phyloP scores from a whole-genome alignment of 2,888 invertebrate species.

The Drosophila nr. fundita region DNA sequence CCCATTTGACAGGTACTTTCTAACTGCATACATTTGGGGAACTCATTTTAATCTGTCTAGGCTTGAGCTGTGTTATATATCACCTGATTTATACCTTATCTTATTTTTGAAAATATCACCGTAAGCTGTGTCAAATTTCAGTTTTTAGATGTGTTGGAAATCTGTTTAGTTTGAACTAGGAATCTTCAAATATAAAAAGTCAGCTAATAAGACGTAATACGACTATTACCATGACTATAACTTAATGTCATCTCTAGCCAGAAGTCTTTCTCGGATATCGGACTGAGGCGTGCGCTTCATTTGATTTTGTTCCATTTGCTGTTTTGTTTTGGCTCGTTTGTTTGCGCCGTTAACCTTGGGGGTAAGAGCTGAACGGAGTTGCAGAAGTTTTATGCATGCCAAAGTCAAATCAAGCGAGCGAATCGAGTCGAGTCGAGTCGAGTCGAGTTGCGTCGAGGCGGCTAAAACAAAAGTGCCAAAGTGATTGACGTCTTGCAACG shows the following conservation, averaged over 20 bases:
- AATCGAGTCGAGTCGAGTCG: slow-evolving; percentile 5
- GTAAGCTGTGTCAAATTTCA: background rate
- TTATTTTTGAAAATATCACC: background rate
- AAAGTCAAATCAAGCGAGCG: slow-evolving; percentile 9
- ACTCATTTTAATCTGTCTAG: background rate
- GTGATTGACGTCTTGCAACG: slow-evolving; percentile 67
- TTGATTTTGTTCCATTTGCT: slow-evolving; percentile 68
- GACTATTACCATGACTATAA: background rate
- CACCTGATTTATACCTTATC: background rate
- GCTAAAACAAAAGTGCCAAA: slow-evolving; percentile 54
- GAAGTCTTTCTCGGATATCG: background rate
- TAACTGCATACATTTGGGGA: background rate
- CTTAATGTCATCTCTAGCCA: slow-evolving; percentile 57
- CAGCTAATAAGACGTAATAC: background rate
- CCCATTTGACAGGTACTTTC: background rate
- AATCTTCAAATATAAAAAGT: background rate
- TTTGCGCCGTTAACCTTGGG: slow-evolving; percentile 75
- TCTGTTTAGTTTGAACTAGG: fast-evolving
- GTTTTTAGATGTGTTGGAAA: background rate
- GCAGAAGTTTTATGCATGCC: slow-evolving; percentile 46
- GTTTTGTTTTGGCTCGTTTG: slow-evolving; percentile 61
- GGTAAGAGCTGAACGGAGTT: slow-evolving; percentile 48
- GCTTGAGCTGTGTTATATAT: background rate
- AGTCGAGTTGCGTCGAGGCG: slow-evolving; percentile 3
- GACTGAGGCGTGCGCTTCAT: slow-evolving; percentile 41